These are phyloP conservation scores for Ramazzottius varieornatus DNA, from an alignment of 2,888 invertebrate species.

Conservation along the genomic window DNA sequence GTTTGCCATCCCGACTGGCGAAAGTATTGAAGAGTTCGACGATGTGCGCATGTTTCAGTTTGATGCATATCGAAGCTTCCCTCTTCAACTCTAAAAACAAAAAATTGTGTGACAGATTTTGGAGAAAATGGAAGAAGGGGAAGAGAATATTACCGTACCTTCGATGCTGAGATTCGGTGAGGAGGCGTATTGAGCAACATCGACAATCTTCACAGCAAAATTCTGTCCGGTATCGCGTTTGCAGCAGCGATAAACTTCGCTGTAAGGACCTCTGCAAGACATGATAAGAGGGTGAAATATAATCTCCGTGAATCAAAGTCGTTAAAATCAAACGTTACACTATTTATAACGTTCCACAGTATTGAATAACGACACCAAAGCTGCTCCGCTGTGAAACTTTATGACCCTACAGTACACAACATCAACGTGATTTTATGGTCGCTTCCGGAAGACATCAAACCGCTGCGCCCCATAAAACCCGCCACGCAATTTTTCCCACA, in stretches of 20 bases:
- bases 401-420: too few species aligned
- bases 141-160: constrained; percentile 31
- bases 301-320: not conserved
- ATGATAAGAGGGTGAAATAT: constrained; percentile 8
- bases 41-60: constrained; percentile 94
- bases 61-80: constrained; percentile 68
- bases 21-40: constrained; percentile 91
- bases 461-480: too few species aligned
- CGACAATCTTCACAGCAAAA: constrained; percentile 93
- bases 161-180: constrained; percentile 85
- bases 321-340: not conserved
- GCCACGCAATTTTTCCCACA: too few species aligned
- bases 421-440: too few species aligned
- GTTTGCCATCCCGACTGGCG: constrained; percentile 80
- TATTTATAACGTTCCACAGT: too few species aligned
- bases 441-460: too few species aligned
- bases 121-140: not conserved
- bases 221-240: constrained; percentile 78
- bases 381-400: too few species aligned
- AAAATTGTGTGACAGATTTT: constrained; percentile 4
- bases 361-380: too few species aligned
- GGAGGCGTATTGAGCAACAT: constrained; percentile 84
- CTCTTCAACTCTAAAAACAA: constrained; percentile 70
- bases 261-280: constrained; percentile 72
- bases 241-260: constrained; percentile 74